These are phyloP conservation scores for Campoletis sonorensis DNA, from an alignment of 1,140 invertebrate species.

Conservation along the genomic window DNA sequence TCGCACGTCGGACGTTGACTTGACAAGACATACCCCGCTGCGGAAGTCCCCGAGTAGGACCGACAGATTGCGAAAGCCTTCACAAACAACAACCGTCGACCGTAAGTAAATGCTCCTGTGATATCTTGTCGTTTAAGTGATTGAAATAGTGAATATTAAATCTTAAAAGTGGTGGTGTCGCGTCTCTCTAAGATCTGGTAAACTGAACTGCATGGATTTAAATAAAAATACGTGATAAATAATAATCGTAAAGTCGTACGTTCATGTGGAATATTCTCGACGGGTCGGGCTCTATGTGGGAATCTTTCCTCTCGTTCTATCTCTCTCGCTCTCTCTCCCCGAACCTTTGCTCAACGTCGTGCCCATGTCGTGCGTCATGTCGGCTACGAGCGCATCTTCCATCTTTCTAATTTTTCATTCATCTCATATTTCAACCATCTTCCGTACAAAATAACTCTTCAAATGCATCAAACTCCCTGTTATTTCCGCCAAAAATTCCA, in stretches of 20 bases:
- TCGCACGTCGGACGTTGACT: constrained; percentile 57
- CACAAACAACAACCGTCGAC: constrained; percentile 75
- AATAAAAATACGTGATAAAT: constrained; percentile 34
- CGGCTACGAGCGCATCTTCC: constrained; percentile 52
- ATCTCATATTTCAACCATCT: neutral
- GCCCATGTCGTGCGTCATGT: constrained; percentile 57
- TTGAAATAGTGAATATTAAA: constrained; percentile 53
- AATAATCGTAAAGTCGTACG: constrained; percentile 1
- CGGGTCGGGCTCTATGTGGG: neutral
- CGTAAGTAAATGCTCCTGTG: constrained; percentile 73
- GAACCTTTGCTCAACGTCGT: constrained; percentile 27
- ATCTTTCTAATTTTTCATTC: constrained; percentile 42
- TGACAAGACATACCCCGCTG: constrained; percentile 54
- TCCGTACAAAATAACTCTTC: neutral
- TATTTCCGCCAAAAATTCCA: neutral
- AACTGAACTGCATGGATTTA: constrained; percentile 45
- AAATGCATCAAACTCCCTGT: neutral
- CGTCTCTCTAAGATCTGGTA: constrained; percentile 48
- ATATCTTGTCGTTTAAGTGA: constrained; percentile 56
- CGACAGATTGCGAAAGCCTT: constrained; percentile 70
- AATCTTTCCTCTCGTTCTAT: constrained; percentile 6
- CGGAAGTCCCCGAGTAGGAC: constrained; percentile 60
- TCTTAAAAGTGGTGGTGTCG: constrained; percentile 56
- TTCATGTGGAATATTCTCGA: constrained; percentile 37
- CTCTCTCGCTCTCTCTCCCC: neutral